Percentiles rank a stretch among this genome's conserved stretches.
phyloP scores from a whole-genome alignment of 2,888 invertebrate genomes.

The Tetanocera ferruginea region DNA sequence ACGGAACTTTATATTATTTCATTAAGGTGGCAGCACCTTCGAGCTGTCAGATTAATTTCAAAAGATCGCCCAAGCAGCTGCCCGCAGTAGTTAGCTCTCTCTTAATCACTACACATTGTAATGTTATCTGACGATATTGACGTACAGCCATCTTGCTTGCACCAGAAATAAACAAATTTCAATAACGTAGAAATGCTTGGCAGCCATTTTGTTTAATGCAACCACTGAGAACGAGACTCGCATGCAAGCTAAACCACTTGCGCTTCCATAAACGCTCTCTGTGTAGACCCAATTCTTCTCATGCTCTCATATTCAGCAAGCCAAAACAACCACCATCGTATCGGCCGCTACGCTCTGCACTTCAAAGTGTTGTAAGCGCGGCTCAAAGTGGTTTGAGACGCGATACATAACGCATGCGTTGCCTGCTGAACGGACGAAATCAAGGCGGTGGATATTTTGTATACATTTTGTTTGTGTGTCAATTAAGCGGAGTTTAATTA shows the following conservation, averaged over 20 bases:
- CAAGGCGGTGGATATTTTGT: conserved; percentile 50
- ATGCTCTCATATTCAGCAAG: conserved; percentile 27
- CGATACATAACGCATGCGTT: conserved; percentile 62
- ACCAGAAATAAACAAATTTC: conserved; percentile 27
- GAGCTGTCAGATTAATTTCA: not conserved
- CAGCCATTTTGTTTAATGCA: conserved; percentile 26
- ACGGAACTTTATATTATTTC: not conserved
- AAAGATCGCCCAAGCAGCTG: not conserved
- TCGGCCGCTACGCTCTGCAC: conserved; percentile 11
- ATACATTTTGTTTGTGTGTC: conserved; percentile 49
- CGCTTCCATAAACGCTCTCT: conserved; percentile 30
- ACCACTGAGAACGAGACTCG: conserved; percentile 33
- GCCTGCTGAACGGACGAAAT: conserved; percentile 52
- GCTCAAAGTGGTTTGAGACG: conserved; percentile 65
- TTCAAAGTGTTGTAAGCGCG: conserved; percentile 48
- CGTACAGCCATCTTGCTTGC: not conserved
- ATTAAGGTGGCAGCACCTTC: not conserved
- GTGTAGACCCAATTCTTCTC: not conserved
- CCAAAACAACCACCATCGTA: conserved; percentile 14
- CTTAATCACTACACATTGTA: too few relatives aligned
- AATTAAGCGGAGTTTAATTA: conserved; percentile 16
- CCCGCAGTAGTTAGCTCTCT: not conserved
- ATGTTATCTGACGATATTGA: not conserved
- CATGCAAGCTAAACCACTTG: conserved; percentile 30
- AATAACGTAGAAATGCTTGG: not conserved